These are phyloP conservation scores for Plestiodon gilberti DNA, from an alignment of 2,113 vertebrate genomes.

Conservation along the genomic window DNA sequence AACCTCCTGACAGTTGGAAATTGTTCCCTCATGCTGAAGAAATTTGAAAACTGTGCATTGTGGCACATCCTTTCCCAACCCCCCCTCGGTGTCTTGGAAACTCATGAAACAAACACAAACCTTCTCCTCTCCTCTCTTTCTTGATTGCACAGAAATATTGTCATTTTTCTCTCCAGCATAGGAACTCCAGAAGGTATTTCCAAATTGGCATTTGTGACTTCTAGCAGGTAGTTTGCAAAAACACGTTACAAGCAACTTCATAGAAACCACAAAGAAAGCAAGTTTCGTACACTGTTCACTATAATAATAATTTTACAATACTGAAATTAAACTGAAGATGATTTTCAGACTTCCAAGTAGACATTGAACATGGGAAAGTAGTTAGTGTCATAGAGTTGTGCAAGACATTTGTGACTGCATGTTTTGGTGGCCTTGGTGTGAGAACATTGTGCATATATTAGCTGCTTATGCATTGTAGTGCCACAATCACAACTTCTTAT, in stretches of 20 bases:
- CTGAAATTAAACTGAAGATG: not conserved
- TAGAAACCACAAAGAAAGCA: not conserved
- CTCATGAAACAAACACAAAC: conserved; percentile 12
- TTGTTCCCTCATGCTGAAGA: conserved; percentile 25
- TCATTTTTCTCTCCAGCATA: conserved; percentile 5
- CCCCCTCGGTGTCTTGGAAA: conserved; percentile 14
- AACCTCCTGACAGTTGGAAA: conserved; percentile 18
- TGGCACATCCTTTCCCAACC: conserved; percentile 2
- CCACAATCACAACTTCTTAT: not conserved
- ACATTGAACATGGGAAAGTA: not conserved
- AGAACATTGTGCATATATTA: not conserved
- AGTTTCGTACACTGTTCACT: not conserved
- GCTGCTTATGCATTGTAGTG: not conserved
- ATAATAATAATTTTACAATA: not conserved
- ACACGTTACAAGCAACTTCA: not conserved
- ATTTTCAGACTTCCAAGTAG: not conserved
- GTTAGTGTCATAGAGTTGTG: not conserved
- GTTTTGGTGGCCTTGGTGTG: not conserved
- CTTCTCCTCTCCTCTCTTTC: not conserved
- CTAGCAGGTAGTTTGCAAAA: conserved; percentile 9
- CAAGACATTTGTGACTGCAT: not conserved
- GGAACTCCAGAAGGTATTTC: conserved; percentile 3
- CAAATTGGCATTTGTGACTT: not conserved
- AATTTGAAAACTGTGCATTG: conserved; percentile 15
- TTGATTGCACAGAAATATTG: conserved; percentile 11